Conservation (phyloP, 2,888 invertebrate genomes). For the Troilus luridus region DNA sequence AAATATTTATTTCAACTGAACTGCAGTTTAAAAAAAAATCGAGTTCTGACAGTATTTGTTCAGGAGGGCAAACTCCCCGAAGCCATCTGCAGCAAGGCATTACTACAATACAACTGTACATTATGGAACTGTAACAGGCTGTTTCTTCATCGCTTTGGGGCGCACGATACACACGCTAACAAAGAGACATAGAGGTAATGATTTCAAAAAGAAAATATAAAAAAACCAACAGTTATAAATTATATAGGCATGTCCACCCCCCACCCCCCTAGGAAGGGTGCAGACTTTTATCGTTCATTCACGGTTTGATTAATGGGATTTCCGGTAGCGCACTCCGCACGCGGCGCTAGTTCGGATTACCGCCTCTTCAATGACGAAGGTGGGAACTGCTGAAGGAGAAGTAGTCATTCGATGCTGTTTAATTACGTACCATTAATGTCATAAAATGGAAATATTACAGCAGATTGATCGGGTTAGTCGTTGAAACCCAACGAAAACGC, state of each 20-base stretch:
- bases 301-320: conserved; percentile 42
- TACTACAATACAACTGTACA: conserved; percentile 31
- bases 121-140: conserved; percentile 42
- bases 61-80: neutral
- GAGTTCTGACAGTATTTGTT: neutral
- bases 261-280: conserved; percentile 46
- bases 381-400: neutral
- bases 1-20: neutral
- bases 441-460: too few species aligned
- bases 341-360: conserved; percentile 27
- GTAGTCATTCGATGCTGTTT: neutral
- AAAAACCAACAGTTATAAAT: conserved; percentile 52
- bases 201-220: conserved; percentile 47
- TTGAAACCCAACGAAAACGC: too few species aligned
- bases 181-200: conserved; percentile 40
- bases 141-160: conserved; percentile 4
- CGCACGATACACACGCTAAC: neutral
- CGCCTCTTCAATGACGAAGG: neutral
- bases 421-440: neutral
- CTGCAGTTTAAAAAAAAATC: neutral
- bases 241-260: conserved; percentile 48
- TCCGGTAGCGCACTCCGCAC: conserved; percentile 35
- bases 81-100: conserved; percentile 7
- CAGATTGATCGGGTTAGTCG: too few species aligned
- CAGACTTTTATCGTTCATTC: conserved; percentile 51